Evolutionary conservation across 2,888 invertebrate species (phyloP), one percentile per base, ranked within the genome.

Genomic region (Temnothorax ravouxi): DNA sequence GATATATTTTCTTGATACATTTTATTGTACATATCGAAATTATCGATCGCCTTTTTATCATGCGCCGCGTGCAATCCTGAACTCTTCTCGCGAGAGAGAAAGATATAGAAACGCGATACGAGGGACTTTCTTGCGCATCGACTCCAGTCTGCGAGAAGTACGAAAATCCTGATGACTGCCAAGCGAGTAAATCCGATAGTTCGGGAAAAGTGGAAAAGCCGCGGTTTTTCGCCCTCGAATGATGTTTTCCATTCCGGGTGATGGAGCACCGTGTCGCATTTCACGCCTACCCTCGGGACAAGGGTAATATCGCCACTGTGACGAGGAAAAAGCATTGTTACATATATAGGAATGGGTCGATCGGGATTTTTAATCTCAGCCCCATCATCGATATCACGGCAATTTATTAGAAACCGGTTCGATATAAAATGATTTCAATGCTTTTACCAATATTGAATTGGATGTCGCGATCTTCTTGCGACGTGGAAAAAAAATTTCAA

Each of bases 141-240:
- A 64, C 47, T 62, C 62, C 62, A 62, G 47, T 75, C 47, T 29
- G 34, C 11, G 29, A 34, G n/a, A 75, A 75, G 18, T 74, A 62
- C 74, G 47, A 34, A 64, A 75, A 64, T 75, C 64, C 75, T 47
- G 75, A 62, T 62, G 62, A 41, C 41, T 72, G 59, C 59, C 72
- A 25, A 47, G 62, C 62, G 74, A 64, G 47, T 64, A 75, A 75
- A 75, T 64, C 75, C 75, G 34, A 75, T 75, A 64, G 75, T 62
- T 62, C 34, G 75, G 34, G 62, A 75, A 75, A 75, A 75, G 64
- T 64, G 34, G 64, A 34, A 75, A 75, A 75, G 75, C 47, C 64
- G 64, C 47, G 15, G 47, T 62, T 75, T 75, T 75, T 44, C 29
- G 21, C 15, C 15, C 34, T 44, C 34, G 64, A 75, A 74, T 74